Conservation (phyloP, 2,113 vertebrate species). For the Camelus bactrianus region DNA sequence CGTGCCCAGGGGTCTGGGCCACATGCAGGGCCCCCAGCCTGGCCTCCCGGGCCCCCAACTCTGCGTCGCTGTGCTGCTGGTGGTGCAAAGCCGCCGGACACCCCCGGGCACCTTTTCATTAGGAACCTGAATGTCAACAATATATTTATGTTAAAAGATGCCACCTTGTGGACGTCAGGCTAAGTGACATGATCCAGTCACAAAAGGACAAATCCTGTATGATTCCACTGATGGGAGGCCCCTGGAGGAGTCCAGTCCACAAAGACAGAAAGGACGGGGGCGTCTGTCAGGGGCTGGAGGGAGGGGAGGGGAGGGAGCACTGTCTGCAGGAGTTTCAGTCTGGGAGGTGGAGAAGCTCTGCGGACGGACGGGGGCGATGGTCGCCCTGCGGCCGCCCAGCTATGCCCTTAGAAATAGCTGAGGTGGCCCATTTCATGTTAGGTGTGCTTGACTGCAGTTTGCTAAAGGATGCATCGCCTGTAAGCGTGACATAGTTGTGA, state of each 20-base stretch:
- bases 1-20: neutral
- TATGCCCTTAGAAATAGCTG: neutral
- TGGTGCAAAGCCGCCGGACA: neutral
- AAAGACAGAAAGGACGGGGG: no score
- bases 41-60: neutral
- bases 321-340: neutral
- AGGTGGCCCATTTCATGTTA: neutral
- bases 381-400: fast-evolving
- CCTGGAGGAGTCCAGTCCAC: neutral
- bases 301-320: no score
- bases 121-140: neutral
- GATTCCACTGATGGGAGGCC: neutral
- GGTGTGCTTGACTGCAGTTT: neutral
- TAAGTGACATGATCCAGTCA: neutral
- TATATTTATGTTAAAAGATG: neutral
- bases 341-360: neutral
- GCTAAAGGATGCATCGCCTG: neutral
- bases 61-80: fast-evolving
- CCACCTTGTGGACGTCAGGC: neutral
- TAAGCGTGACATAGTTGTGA: neutral
- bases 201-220: neutral
- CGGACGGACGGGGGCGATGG: neutral
- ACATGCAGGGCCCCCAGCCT: fast-evolving
- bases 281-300: neutral
- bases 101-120: neutral